phyloP scores from a whole-genome alignment of 2,113 vertebrate species.

The Phrynocephalus versicolor region DNA sequence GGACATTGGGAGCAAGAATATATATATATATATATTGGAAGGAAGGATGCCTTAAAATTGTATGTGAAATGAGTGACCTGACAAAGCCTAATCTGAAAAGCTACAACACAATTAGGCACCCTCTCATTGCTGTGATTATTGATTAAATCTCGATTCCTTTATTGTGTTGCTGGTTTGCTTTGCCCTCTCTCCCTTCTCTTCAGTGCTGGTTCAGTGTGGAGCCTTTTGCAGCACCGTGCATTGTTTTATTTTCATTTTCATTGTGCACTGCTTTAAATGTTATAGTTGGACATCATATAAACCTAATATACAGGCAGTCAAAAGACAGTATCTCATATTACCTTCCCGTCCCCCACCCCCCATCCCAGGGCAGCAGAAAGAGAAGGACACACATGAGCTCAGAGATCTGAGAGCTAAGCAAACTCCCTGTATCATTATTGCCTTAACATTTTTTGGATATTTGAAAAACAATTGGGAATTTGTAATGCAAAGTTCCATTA shows the following conservation, averaged over 20 bases:
- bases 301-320: background rate
- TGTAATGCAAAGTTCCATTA: background rate
- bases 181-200: background rate
- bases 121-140: conserved; percentile 2
- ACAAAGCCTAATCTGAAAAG: conserved; percentile 21
- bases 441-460: too few species aligned
- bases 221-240: too few species aligned
- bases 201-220: background rate
- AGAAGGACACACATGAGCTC: too few species aligned
- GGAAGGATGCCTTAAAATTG: conserved; percentile 39
- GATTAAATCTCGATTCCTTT: too few species aligned
- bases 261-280: background rate
- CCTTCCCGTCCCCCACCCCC: too few species aligned
- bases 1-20: conserved; percentile 43
- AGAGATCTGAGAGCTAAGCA: too few species aligned
- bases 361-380: too few species aligned
- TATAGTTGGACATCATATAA: background rate
- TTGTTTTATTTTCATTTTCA: too few species aligned
- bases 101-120: conserved; percentile 26
- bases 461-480: background rate
- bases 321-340: too few species aligned
- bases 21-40: conserved; percentile 10
- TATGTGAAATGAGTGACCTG: conserved; percentile 22
- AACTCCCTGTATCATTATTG: too few species aligned
- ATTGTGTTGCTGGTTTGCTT: background rate